phyloP scores from a whole-genome alignment of 64 coral and sea anemone genomes.

The Anthopleura sola region DNA sequence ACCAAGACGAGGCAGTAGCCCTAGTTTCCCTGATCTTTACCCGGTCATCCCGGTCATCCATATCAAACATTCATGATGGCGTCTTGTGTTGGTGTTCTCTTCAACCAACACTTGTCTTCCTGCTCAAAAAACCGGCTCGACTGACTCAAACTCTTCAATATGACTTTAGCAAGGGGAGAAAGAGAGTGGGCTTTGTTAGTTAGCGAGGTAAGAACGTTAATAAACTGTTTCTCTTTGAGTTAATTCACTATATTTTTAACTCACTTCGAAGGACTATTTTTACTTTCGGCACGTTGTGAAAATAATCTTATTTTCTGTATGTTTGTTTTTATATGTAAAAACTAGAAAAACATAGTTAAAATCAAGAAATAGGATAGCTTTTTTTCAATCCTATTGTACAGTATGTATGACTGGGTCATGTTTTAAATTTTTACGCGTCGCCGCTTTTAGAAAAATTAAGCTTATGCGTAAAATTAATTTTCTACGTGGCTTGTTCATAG shows the following conservation, averaged over 20 bases:
- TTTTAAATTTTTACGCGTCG: neutral
- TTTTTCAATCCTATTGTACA: neutral
- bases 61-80: conserved; percentile 27
- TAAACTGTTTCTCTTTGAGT: neutral
- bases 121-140: neutral
- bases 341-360: neutral
- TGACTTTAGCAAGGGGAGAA: conserved; percentile 87
- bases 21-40: conserved; percentile 10
- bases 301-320: neutral
- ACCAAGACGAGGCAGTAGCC: neutral
- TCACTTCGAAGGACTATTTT: neutral
- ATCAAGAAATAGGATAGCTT: neutral
- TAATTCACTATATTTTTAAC: neutral
- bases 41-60: conserved; percentile 13
- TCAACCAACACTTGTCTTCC: neutral
- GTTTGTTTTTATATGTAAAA: neutral
- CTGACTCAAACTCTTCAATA: conserved; percentile 10
- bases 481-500: neutral
- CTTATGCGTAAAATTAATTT: neutral
- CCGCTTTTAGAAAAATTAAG: neutral
- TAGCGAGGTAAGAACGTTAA: conserved; percentile 69
- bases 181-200: conserved; percentile 93
- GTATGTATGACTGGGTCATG: neutral
- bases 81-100: neutral
- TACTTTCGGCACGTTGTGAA: neutral